Evolutionary conservation across 2,113 vertebrate species (phyloP).

Genomic region (Dissostichus mawsoni): DNA sequence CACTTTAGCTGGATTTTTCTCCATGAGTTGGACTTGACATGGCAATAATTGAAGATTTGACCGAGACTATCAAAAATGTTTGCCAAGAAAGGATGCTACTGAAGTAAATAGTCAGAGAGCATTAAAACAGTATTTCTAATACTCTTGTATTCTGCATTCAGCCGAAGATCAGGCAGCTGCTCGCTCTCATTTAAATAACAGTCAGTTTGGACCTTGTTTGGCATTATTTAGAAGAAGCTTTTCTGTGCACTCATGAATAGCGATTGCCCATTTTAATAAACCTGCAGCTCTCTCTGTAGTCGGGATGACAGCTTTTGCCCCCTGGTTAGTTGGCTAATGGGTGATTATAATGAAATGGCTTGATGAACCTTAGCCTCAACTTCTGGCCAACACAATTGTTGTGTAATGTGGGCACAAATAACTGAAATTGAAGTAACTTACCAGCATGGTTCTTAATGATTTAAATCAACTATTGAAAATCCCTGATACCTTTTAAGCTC

Average conservation of each 20-base stretch:
- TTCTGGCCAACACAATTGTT: constrained; percentile 23
- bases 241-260: constrained; percentile 18
- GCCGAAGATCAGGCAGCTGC: neutral
- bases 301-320: constrained; percentile 38
- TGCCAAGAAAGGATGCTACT: neutral
- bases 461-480: neutral
- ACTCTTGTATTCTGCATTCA: constrained; percentile 1
- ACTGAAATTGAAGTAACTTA: neutral
- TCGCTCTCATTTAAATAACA: constrained; percentile 5
- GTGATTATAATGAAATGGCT: constrained; percentile 74
- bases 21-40: neutral
- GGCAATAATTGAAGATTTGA: neutral
- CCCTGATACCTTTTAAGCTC: neutral
- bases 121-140: neutral
- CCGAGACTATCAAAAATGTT: constrained; percentile 7
- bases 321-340: constrained; percentile 67
- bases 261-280: constrained; percentile 64
- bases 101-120: neutral
- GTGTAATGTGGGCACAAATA: constrained; percentile 5
- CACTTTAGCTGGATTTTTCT: constrained; percentile 14
- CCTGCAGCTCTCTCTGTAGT: constrained; percentile 55
- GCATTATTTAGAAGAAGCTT: constrained; percentile 24
- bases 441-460: neutral
- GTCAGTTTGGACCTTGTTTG: constrained; percentile 18
- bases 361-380: constrained; percentile 40